Conservation (phyloP, 2,888 invertebrate species). For the Drosophila robusta region DNA sequence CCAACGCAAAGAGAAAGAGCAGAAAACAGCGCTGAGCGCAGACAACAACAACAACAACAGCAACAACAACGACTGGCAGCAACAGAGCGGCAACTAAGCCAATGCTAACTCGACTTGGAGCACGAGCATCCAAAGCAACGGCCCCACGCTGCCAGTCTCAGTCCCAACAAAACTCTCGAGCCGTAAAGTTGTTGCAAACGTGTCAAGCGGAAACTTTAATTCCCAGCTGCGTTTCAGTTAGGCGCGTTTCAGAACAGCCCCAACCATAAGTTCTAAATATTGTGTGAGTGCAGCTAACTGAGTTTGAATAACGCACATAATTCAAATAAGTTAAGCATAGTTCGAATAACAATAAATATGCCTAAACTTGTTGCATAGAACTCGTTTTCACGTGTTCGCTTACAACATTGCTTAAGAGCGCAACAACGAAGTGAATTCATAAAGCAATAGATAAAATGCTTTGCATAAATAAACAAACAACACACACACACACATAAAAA, state of each 20-base stretch:
- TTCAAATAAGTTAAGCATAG: constrained; percentile 2
- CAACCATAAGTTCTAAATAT: constrained; percentile 1
- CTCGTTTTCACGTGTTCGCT: constrained; percentile 70
- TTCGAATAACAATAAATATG: constrained; percentile 29
- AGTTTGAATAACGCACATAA: not conserved
- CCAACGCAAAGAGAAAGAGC: constrained; percentile 22
- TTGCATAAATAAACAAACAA: constrained; percentile 31
- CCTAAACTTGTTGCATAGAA: constrained; percentile 68
- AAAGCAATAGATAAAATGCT: constrained; percentile 30
- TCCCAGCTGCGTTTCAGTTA: constrained; percentile 7
- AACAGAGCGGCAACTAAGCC: constrained; percentile 42
- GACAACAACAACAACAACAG: constrained; percentile 8
- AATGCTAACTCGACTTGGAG: constrained; percentile 53
- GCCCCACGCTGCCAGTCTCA: constrained; percentile 51
- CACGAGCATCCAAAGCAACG: constrained; percentile 34
- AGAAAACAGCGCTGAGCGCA: constrained; percentile 3
- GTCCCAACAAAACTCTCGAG: constrained; percentile 66
- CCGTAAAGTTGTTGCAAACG: constrained; percentile 62
- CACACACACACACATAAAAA: constrained; percentile 13
- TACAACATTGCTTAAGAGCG: constrained; percentile 40
- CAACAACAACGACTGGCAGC: constrained; percentile 19
- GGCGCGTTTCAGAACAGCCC: constrained; percentile 19
- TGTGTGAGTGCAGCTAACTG: constrained; percentile 52
- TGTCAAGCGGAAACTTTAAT: constrained; percentile 55
- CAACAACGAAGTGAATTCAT: constrained; percentile 28